Percentiles rank a stretch among this genome's conserved stretches.
These are phyloP conservation scores for Callinectes sapidus DNA, from an alignment of 2,888 invertebrate species.

Conservation along the genomic window DNA sequence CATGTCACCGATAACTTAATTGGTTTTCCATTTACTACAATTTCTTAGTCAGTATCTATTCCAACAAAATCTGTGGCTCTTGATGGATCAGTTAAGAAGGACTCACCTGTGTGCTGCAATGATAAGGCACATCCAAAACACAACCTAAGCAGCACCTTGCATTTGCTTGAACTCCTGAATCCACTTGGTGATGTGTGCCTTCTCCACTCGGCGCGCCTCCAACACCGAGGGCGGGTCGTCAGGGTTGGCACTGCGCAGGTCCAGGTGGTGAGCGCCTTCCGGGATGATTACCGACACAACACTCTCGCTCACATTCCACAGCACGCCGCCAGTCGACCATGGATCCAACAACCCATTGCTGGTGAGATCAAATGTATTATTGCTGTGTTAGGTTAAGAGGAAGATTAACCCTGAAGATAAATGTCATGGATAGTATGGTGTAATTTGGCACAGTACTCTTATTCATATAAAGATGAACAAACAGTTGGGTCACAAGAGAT, in stretches of 20 bases:
- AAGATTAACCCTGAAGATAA: no score
- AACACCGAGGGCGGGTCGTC: constrained; percentile 83
- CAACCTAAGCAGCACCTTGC: neutral
- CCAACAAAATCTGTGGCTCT: no score
- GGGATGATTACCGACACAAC: constrained; percentile 85
- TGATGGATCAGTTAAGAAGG: no score
- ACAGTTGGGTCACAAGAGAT: no score
- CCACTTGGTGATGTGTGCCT: constrained; percentile 81
- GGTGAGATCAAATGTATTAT: constrained; percentile 71
- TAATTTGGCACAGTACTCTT: no score
- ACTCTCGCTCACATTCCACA: constrained; percentile 82
- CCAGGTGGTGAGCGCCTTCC: constrained; percentile 91
- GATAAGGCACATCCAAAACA: neutral
- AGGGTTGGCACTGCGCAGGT: constrained; percentile 82
- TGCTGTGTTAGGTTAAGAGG: neutral
- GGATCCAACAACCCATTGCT: constrained; percentile 92
- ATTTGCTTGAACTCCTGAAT: constrained; percentile 74
- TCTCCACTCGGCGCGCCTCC: constrained; percentile 81
- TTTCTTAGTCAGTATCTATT: no score
- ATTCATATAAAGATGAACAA: no score
- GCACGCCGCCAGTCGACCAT: constrained; percentile 90
- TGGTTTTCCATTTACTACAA: no score
- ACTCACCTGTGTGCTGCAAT: no score
- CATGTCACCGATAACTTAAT: no score
- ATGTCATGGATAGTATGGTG: no score